Base-by-base conservation (phyloP, 2,888 invertebrate species). In the Perdita meconis region DNA sequence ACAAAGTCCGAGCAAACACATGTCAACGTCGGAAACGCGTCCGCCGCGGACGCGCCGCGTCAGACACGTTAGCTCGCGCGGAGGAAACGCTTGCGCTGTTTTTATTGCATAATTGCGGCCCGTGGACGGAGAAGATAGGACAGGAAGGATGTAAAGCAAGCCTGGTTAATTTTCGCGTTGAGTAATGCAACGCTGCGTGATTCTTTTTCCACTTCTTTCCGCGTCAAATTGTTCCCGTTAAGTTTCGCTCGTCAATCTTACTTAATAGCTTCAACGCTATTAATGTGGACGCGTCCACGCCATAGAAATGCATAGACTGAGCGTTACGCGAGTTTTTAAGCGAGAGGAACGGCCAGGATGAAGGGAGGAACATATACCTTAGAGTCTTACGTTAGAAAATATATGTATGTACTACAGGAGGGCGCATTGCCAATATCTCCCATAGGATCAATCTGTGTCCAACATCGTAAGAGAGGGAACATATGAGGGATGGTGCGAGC, bases 161-260 rank as follows among this genome's bases (percentile, higher is more conserved):
- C 16, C 59, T 53, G 55, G 69, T 70, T 78, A 61, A 76, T 70
- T 66, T 66, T 70, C 63, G 30, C 53, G 55, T 64, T 42, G 50
- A 40, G 51, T 42, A 61, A 51, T 30, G 53, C 42, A 24, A 50
- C n/a, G 53, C n/a, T 13, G 12, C 8, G 30, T 10, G 24, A 26
- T 13, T 13, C 42, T 66, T 51, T 16, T 56, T 47, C 13, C 50
- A 22, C 6, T 22, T 34, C 16, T 64, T 69, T 66, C 38, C 66
- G 42, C 70, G 70, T 64, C 50, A 44, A 68, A 65, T 38, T 1
- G 60, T 77, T 78, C 56, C 78, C 61, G 69, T 78, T 75, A 66
- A 74, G 53, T 53, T 22, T 57, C 16, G 65, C 75, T 76, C 72
- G 72, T 66, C 75, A 40, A 75, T 75, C 59, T 65, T 65, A 34